Base-by-base conservation (phyloP, 1,140 invertebrate genomes). In the Leguminivora glycinivorella region DNA sequence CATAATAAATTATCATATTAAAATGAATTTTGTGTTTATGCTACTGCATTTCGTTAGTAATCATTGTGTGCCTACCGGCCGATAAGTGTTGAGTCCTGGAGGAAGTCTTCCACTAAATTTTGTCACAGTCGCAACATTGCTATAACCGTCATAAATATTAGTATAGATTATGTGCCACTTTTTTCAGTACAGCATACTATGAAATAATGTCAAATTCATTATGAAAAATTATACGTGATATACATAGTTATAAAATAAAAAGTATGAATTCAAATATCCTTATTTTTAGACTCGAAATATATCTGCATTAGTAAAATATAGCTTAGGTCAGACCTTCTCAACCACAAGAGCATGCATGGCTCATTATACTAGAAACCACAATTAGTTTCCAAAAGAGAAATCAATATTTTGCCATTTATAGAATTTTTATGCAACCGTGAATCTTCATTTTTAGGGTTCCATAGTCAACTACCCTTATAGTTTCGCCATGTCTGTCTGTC, bases 221-320 rank as follows among this genome's bases (percentile, higher is more conserved):
- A 38, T 38, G 75, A 74, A 70, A 71, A 75, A 75, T 75, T 70
- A 75, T 79, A 73, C 77, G 80, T 84, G 82, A 81, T 83, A 82
- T n/a, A n/a, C n/a, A n/a, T 81, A 82, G 75, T 76, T 82, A 69
- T 83, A 81, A 31, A 19, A 74, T 74, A 78, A 81, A 75, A 75
- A 66, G 76, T 77, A 78, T 83, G 76, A 76, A 74, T 82, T 80
- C 75, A 85, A 81, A 84, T 83, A 80, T 80, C 79, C 77, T 88
- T 86, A 87, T 88, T 87, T 89, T 88, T 89, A 86, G 86, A 87
- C 79, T 83, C 81, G 68, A 83, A 81, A 80, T 89, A 87, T 85
- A 84, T 85, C 79, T 84, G 81, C 76, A 82, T 82, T 82, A 85
- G 80, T 76, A 73, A 78, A 81, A 75, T 81, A 76, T 82, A 82